A percentile compares a stretch with the other conserved stretches of the same genome.
These are phyloP conservation scores for Pangasianodon gigas DNA, from an alignment of 2,113 vertebrate species.

Conservation along the genomic window DNA sequence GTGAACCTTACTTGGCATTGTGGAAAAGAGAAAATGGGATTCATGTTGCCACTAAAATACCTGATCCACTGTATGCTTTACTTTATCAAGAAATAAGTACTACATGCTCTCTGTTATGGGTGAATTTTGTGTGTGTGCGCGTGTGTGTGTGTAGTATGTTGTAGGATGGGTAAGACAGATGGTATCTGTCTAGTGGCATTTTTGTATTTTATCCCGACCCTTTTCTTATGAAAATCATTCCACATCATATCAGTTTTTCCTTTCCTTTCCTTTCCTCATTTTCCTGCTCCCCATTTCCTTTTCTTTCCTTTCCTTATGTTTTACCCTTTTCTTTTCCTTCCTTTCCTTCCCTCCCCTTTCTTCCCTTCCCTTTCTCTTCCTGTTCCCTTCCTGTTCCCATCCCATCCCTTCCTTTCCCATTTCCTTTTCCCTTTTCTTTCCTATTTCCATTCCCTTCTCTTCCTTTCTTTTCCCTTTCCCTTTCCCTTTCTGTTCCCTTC, in stretches of 20 bases:
- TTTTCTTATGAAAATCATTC: neutral
- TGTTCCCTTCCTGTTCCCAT: neutral
- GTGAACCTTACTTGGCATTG: neutral
- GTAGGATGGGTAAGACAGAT: neutral
- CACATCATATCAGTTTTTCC: neutral
- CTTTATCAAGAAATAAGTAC: neutral
- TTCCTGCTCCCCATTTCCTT: neutral
- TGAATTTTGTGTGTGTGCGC: neutral
- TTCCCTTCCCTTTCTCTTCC: slow-evolving; percentile 14
- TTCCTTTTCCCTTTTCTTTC: slow-evolving; percentile 27
- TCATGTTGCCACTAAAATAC: no score
- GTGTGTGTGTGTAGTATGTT: neutral
- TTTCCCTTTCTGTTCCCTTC: neutral
- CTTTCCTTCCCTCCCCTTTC: slow-evolving; percentile 48
- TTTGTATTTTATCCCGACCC: neutral
- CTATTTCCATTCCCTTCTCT: neutral
- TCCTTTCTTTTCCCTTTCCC: rapidly evolving
- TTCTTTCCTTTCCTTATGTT: no score
- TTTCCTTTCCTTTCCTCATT: neutral
- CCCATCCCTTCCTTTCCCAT: neutral
- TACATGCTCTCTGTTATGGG: neutral
- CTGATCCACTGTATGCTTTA: neutral
- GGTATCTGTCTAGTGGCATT: neutral
- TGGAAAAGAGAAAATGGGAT: neutral
- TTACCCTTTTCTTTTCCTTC: neutral